phyloP scores from a whole-genome alignment of 1,140 invertebrate genomes.

The Listronotus bonariensis region DNA sequence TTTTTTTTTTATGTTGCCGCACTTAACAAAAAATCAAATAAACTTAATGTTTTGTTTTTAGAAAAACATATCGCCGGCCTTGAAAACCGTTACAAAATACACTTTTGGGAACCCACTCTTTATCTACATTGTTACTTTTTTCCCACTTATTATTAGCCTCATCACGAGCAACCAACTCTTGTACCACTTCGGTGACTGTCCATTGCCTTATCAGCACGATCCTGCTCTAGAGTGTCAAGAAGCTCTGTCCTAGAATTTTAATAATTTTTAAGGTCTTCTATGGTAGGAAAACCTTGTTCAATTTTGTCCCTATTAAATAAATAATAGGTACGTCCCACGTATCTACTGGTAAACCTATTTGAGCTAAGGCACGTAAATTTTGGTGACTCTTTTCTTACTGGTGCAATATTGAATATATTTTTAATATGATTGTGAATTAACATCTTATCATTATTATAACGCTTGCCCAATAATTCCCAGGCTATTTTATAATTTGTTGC shows the following conservation, averaged over 20 bases:
- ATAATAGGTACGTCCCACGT: slow-evolving; percentile 40
- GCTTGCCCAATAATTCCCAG: slow-evolving; percentile 44
- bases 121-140: background rate
- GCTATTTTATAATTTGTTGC: slow-evolving; percentile 47
- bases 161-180: background rate
- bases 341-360: slow-evolving; percentile 35
- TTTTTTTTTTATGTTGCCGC: too few relatives aligned
- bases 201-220: background rate
- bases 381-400: slow-evolving; percentile 36
- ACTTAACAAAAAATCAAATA: too few relatives aligned
- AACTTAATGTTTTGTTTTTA: too few relatives aligned
- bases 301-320: slow-evolving; percentile 32
- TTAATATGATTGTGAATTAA: slow-evolving; percentile 44
- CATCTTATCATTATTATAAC: slow-evolving; percentile 45
- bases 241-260: slow-evolving; percentile 12
- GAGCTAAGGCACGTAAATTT: slow-evolving; percentile 35
- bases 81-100: slow-evolving; percentile 10
- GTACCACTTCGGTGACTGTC: background rate
- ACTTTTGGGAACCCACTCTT: background rate
- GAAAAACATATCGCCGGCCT: too few relatives aligned
- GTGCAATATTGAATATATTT: slow-evolving; percentile 37
- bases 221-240: slow-evolving; percentile 11
- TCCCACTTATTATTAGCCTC: background rate
- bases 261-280: slow-evolving; percentile 15
- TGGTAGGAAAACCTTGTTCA: slow-evolving; percentile 23